Conservation (phyloP, 1,140 invertebrate species). For the Saxidomus purpurata region DNA sequence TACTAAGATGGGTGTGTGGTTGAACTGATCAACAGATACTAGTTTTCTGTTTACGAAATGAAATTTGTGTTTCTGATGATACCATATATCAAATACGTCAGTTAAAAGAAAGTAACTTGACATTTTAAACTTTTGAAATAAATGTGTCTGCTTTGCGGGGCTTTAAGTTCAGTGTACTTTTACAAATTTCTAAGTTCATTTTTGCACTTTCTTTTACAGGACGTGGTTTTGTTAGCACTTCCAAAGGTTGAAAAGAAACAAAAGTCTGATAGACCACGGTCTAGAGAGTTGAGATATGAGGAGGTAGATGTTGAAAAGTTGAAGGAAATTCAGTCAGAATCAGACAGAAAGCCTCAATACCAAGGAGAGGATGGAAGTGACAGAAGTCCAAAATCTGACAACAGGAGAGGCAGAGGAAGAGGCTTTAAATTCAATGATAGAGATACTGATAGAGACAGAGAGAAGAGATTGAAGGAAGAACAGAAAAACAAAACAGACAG, state of each 20-base stretch:
- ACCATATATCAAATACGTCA: no score
- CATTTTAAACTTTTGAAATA: no score
- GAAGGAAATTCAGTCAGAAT: background rate
- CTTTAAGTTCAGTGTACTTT: no score
- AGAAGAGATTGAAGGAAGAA: background rate
- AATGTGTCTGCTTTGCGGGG: no score
- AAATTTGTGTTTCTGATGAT: no score
- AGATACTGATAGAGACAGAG: background rate
- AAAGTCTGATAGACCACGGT: background rate
- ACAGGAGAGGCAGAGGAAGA: background rate
- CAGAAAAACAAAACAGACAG: background rate
- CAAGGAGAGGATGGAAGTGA: background rate
- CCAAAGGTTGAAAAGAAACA: conserved; percentile 8
- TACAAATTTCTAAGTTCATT: no score
- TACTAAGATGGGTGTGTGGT: no score
- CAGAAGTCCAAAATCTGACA: background rate
- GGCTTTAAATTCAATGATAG: background rate
- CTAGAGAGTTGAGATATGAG: background rate
- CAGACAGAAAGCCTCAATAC: background rate
- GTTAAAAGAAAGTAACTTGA: no score
- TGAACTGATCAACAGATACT: no score
- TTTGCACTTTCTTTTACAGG: conserved; percentile 28
- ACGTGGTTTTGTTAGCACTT: background rate
- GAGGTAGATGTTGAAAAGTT: background rate
- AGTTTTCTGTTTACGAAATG: no score